These are phyloP conservation scores for Dromius quadrimaculatus DNA, from an alignment of 2,888 invertebrate genomes.

Conservation along the genomic window DNA sequence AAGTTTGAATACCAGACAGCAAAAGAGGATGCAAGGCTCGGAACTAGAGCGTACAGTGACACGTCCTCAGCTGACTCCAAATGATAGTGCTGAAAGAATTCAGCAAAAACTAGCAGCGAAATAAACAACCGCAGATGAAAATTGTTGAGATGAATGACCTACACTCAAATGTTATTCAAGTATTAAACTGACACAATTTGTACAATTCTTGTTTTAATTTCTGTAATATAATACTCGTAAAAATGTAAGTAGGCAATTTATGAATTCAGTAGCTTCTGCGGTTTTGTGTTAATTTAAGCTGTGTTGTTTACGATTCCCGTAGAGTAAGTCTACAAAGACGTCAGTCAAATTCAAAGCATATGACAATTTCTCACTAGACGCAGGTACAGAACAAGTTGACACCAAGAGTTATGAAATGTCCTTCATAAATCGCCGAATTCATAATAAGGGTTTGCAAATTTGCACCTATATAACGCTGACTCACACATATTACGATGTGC, in stretches of 20 bases:
- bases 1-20: slow-evolving; percentile 15
- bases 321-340: slow-evolving; percentile 22
- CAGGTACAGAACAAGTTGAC: slow-evolving; percentile 46
- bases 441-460: slow-evolving; percentile 51
- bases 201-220: too few species aligned
- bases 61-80: neutral
- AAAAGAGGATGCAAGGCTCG: neutral
- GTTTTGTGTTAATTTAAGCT: slow-evolving; percentile 3
- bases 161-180: too few species aligned
- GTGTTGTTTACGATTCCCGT: slow-evolving; percentile 6
- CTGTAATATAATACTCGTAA: too few species aligned
- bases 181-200: too few species aligned
- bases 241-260: too few species aligned
- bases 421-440: slow-evolving; percentile 51
- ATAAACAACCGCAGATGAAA: neutral
- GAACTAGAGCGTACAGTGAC: slow-evolving; percentile 19
- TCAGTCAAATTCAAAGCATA: neutral
- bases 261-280: too few species aligned
- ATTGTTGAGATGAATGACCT: neutral
- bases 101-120: neutral
- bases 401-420: slow-evolving; percentile 47
- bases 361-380: slow-evolving; percentile 10
- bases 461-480: slow-evolving; percentile 51
- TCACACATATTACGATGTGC: slow-evolving; percentile 46
- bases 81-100: slow-evolving; percentile 4